These are phyloP conservation scores for Bubalus kerabau DNA, from an alignment of 2,113 vertebrate genomes.

Conservation along the genomic window DNA sequence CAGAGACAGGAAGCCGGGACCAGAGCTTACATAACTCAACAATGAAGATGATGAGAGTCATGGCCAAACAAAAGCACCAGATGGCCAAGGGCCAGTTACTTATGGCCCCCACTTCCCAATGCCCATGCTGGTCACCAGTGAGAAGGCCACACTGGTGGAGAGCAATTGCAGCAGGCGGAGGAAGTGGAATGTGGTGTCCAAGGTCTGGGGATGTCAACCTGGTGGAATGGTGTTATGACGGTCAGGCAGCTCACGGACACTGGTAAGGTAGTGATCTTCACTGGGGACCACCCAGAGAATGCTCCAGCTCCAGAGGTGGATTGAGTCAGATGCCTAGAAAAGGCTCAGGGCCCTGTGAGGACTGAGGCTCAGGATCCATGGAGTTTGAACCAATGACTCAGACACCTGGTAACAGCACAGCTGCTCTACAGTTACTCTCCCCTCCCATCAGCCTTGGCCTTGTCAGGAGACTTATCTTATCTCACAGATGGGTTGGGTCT, in stretches of 20 bases:
- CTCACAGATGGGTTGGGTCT: background rate
- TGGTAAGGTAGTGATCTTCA: accelerated
- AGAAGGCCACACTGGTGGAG: background rate
- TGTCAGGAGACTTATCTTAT: background rate
- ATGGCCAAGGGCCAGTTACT: accelerated
- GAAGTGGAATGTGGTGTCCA: background rate
- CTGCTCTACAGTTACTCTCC: background rate
- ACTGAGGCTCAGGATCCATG: background rate
- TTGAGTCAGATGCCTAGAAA: background rate
- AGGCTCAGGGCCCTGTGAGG: background rate
- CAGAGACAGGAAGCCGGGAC: background rate
- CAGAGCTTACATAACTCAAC: background rate
- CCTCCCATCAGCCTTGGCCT: background rate
- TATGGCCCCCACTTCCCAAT: accelerated
- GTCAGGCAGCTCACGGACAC: accelerated
- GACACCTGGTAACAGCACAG: background rate
- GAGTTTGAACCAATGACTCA: background rate
- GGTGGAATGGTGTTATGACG: accelerated
- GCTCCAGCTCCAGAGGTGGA: background rate
- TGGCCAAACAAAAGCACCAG: background rate
- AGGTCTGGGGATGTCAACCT: background rate
- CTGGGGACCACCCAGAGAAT: background rate
- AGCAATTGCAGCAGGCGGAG: accelerated
- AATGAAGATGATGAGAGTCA: background rate
- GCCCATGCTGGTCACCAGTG: background rate